These are phyloP conservation scores for Gymnoscopelus microlampas DNA, from an alignment of 2,797 vertebrate genomes.

Conservation along the genomic window DNA sequence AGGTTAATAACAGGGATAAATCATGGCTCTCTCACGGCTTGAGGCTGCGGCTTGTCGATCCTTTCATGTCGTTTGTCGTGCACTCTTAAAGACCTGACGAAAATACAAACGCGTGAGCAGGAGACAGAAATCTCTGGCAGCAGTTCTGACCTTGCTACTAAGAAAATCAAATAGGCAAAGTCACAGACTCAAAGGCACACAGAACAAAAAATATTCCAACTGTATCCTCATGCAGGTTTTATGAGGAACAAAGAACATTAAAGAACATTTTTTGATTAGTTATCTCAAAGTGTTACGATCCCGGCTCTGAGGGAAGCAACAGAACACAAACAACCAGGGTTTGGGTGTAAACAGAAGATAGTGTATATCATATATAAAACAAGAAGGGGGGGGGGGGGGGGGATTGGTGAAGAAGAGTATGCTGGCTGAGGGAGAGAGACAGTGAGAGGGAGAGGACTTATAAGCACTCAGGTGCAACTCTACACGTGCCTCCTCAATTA, in stretches of 20 bases:
- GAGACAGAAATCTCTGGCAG: slow-evolving; percentile 57
- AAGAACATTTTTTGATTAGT: slow-evolving; percentile 25
- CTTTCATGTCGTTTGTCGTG: slow-evolving; percentile 67
- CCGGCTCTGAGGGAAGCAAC: too few species aligned
- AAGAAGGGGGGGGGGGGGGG: too few species aligned
- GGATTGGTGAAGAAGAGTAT: too few species aligned
- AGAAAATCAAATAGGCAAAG: slow-evolving; percentile 56
- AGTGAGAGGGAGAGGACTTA: too few species aligned
- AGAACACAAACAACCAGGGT: too few species aligned
- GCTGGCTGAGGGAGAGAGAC: too few species aligned
- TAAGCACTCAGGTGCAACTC: too few species aligned
- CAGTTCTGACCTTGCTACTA: slow-evolving; percentile 64
- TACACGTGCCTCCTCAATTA: too few species aligned
- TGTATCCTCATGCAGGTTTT: slow-evolving; percentile 13
- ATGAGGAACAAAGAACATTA: slow-evolving; percentile 21
- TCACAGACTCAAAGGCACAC: slow-evolving; percentile 29
- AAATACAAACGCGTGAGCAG: slow-evolving; percentile 69
- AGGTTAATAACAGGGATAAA: slow-evolving; percentile 77
- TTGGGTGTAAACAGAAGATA: too few species aligned
- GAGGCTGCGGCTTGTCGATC: slow-evolving; percentile 67
- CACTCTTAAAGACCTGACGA: slow-evolving; percentile 67
- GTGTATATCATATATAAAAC: too few species aligned
- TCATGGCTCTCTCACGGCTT: slow-evolving; percentile 65
- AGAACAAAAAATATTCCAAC: slow-evolving; percentile 6
- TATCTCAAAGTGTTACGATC: slow-evolving; percentile 23